phyloP scores from a whole-genome alignment of 92 coral and sea anemone genomes.

The Paramuricea clavata region DNA sequence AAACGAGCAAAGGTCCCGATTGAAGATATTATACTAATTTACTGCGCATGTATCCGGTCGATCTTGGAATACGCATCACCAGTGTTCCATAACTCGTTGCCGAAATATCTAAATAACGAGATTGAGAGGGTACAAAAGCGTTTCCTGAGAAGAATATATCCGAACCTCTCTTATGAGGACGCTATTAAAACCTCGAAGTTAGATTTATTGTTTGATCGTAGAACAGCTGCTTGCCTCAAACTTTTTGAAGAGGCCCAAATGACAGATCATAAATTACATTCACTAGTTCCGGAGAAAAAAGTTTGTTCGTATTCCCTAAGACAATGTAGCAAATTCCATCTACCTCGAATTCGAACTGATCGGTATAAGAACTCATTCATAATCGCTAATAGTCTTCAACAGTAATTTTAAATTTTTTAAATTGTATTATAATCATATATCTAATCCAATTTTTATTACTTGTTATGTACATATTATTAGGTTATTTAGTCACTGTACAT shows the following conservation, averaged over 20 bases:
- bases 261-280: neutral
- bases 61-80: neutral
- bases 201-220: neutral
- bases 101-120: neutral
- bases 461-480: no score
- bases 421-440: no score
- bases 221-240: no score
- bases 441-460: no score
- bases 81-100: neutral
- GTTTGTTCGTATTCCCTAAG: no score
- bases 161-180: neutral
- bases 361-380: neutral
- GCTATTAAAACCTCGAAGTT: neutral
- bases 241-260: neutral
- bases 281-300: neutral
- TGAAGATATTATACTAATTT: neutral
- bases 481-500: no score
- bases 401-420: no score
- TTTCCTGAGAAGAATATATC: neutral
- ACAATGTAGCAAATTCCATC: neutral
- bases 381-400: neutral
- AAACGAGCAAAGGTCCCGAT: neutral
- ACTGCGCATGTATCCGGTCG: neutral
- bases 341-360: neutral
- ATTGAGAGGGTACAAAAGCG: neutral